A percentile compares a stretch with the other conserved stretches of the same genome.
Conservation (phyloP, 2,888 invertebrate species). For the Synergus japonicus region DNA sequence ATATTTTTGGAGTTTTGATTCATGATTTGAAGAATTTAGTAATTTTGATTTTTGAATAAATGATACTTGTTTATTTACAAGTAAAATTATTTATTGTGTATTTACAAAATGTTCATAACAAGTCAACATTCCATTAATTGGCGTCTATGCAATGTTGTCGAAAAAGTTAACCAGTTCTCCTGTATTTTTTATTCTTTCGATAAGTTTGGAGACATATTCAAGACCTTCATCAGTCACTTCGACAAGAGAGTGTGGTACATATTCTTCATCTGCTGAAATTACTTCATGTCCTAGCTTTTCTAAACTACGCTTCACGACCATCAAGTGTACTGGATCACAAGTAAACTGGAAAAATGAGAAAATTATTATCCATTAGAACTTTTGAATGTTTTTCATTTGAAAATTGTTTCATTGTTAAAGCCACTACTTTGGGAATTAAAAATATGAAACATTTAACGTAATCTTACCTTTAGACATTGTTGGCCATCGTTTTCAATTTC, state of each 20-base stretch:
- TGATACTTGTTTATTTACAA: neutral
- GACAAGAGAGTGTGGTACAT: constrained; percentile 77
- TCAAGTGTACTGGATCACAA: constrained; percentile 79
- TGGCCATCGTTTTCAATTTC: constrained; percentile 75
- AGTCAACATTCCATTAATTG: neutral
- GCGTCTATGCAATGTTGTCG: constrained; percentile 78
- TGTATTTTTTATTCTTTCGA: constrained; percentile 79
- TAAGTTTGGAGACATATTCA: constrained; percentile 77
- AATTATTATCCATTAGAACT: neutral
- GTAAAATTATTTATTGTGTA: neutral
- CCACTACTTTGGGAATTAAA: neutral
- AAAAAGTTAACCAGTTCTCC: constrained; percentile 81
- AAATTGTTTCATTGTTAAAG: neutral
- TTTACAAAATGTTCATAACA: constrained; percentile 17
- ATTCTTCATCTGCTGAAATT: constrained; percentile 78
- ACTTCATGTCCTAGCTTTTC: constrained; percentile 78
- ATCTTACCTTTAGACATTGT: constrained; percentile 69
- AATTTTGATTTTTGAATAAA: neutral
- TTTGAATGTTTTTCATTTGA: too few relatives aligned
- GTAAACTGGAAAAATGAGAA: constrained; percentile 79
- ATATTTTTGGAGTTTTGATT: neutral
- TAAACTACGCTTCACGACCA: constrained; percentile 78
- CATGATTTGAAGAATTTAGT: neutral
- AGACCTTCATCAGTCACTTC: constrained; percentile 79
- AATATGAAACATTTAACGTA: neutral